phyloP scores from a whole-genome alignment of 2,797 vertebrate genomes.

The Selene dorsalis region DNA sequence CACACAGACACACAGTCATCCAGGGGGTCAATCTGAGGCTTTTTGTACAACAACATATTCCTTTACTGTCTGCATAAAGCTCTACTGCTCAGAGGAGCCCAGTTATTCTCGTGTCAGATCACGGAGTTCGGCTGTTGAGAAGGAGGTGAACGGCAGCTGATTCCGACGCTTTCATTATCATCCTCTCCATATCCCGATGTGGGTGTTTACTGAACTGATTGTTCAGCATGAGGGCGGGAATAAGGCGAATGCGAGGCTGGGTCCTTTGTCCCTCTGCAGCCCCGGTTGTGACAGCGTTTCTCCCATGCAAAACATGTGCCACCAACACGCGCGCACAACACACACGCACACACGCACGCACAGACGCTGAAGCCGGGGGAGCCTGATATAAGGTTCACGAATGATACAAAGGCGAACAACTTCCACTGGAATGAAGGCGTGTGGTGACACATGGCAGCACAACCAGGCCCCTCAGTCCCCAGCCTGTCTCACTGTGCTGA shows the following conservation, averaged over 20 bases:
- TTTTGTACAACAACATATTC: neutral
- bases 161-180: neutral
- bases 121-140: neutral
- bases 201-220: constrained; percentile 24
- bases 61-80: neutral
- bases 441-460: neutral
- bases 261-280: constrained; percentile 76
- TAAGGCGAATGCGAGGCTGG: constrained; percentile 51
- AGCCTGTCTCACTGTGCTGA: too few species aligned
- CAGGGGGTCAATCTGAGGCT: rapidly evolving
- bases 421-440: neutral
- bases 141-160: neutral
- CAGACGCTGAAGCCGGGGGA: neutral
- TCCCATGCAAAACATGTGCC: constrained; percentile 12
- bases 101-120: neutral
- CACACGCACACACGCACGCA: neutral
- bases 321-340: neutral
- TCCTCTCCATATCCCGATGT: neutral
- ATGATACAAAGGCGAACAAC: neutral
- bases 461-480: too few species aligned
- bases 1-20: neutral
- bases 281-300: constrained; percentile 8
- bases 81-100: neutral
- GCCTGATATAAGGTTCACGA: neutral
- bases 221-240: constrained; percentile 69